Percentiles rank a stretch among this genome's conserved stretches.
Conservation (phyloP, 1,140 invertebrate genomes). For the Steinernema feltiae region DNA sequence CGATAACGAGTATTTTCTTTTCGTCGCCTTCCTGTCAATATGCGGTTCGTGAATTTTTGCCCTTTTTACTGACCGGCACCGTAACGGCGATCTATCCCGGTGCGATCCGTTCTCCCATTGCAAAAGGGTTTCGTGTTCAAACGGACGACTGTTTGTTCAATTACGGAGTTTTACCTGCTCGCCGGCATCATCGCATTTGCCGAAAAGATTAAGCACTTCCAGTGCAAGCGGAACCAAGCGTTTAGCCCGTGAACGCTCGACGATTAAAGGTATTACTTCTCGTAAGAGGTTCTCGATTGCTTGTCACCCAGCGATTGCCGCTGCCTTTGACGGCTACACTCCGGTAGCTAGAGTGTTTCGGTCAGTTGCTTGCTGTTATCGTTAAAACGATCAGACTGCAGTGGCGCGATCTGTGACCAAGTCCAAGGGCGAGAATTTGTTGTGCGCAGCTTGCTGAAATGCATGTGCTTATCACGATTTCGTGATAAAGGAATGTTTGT, state of each 20-base stretch:
- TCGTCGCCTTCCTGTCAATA: too few species aligned
- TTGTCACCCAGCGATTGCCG: background rate
- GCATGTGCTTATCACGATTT: background rate
- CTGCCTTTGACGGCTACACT: too few species aligned
- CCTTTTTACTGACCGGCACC: too few species aligned
- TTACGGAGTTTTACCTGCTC: background rate
- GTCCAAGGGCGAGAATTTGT: background rate
- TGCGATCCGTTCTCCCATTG: too few species aligned
- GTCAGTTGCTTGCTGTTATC: too few species aligned
- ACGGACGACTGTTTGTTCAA: too few species aligned
- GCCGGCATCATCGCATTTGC: background rate
- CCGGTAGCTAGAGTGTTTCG: too few species aligned
- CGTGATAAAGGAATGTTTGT: background rate
- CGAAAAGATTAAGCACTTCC: background rate
- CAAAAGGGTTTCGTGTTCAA: too few species aligned
- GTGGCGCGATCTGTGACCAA: background rate
- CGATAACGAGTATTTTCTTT: constrained; percentile 1
- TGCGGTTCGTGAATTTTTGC: too few species aligned
- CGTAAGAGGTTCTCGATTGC: background rate
- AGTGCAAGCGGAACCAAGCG: background rate
- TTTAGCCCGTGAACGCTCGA: background rate
- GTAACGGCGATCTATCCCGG: background rate
- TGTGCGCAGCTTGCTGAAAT: background rate
- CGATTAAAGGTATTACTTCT: background rate
- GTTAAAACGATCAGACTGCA: background rate